Base-by-base conservation (phyloP, 2,113 vertebrate genomes). In the Perca schrenkii region DNA sequence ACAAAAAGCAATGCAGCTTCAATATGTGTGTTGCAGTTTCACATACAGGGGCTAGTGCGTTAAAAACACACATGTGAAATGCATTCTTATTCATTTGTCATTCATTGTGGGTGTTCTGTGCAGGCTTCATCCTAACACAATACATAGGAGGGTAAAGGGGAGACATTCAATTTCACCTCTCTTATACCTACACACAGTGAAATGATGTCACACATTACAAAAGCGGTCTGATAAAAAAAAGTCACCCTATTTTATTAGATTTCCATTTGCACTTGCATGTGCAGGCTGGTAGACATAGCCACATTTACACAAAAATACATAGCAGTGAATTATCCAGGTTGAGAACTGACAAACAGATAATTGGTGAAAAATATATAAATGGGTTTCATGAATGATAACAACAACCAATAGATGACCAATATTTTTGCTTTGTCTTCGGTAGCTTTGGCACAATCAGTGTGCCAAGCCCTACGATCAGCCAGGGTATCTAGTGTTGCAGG, bases 141-240 rank as follows among this genome's bases (percentile, higher is more conserved):
- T 88, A 88, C 83, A 90, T 34, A 79, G 43, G 40, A 66, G 70
- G 64, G 56, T 49, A 80, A 80, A 68, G 19, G 66, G 58, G 79
- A 50, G 56, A 71, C 72, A 93, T 89, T 92, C 80, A 87, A 86
- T 92, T 89, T 92, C 88, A 90, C 88, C 86, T 85, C 57, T 75
- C 60, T 68, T 80, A 62, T 61, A 84, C 49, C 36, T 6, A 72
- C 56, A 85, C 53, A 74, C 61, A 56, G 65, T 70, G 70, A 86
- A 90, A 89, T 67, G 78, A 88, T 79, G 67, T 83, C 66, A 75
- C 74, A 75, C 31, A 54, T 21, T 66, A 84, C 69, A 89, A 87
- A 84, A 86, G 47, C 68, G 74, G 54, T 46, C 21, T 57, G 60
- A 74, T 80, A 78, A 60, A 78, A 74, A 80, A 69, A 50, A 66